These are phyloP conservation scores for Pseudococcus viburni DNA, from an alignment of 2,888 invertebrate species.

Conservation along the genomic window DNA sequence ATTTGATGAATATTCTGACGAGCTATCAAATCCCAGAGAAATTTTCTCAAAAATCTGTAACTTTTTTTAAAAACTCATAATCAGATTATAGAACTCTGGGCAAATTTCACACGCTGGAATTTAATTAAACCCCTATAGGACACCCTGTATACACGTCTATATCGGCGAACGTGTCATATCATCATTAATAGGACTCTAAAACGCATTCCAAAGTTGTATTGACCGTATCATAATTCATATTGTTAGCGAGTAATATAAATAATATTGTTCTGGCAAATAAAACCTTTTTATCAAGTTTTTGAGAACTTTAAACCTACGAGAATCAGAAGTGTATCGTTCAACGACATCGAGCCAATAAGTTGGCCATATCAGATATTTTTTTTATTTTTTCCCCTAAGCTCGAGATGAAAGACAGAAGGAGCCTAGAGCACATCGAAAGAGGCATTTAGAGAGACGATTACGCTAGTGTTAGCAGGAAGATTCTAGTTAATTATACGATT, in stretches of 20 bases:
- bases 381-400: not conserved
- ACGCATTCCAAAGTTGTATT: conserved; percentile 4
- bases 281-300: conserved; percentile 7
- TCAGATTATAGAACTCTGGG: no score
- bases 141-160: not conserved
- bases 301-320: not conserved
- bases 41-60: no score
- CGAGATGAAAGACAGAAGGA: not conserved
- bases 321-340: not conserved
- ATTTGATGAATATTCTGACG: no score
- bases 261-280: not conserved
- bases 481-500: conserved; percentile 47
- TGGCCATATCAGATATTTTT: not conserved
- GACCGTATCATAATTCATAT: not conserved
- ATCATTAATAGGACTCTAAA: conserved; percentile 25
- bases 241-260: not conserved
- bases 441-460: conserved; percentile 27
- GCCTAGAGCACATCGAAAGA: conserved; percentile 25
- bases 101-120: no score
- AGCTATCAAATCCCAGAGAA: no score
- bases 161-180: not conserved
- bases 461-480: conserved; percentile 14
- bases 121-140: not conserved
- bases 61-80: no score
- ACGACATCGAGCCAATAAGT: not conserved